Base-by-base conservation (phyloP, 1,140 invertebrate genomes). In the Drosophila bipectinata region DNA sequence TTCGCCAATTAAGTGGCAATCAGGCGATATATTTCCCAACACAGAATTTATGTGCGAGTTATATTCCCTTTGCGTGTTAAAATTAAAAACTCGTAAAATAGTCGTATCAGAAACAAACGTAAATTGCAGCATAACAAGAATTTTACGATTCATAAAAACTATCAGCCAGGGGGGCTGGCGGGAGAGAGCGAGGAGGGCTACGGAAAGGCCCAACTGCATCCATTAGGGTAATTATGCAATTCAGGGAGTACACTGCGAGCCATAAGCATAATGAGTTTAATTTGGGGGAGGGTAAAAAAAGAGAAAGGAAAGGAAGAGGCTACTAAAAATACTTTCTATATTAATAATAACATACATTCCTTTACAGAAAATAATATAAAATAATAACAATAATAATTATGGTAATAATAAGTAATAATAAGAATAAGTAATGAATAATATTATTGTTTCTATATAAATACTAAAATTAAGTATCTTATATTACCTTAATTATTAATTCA, bases 81-180 rank as follows among this genome's bases (percentile, higher is more conserved):
- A 87, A 85, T 85, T 87, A 87, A 85, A 82, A 78, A 78, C 78
- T 85, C 82, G 74, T 85, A 82, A 85, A 87, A 82, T 75, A 59
- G 55, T 57, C 18, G 26, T 26, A 57, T 49, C 26, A 39, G 10
- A 69, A 68, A 76, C 63, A 85, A 87, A 78, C 83, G 66, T 82
- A 82, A 87, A 82, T 82, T 82, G 66, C 83, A 88, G 74, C 71
- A 78, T 76, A 87, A 87, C 83, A 87, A 87, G 82, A 75, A 82
- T 88, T 87, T 87, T 88, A 87, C 78, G 71, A 73, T 56, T 72
- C 78, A 88, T 87, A 77, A 81, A 85, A 87, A 61, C 66, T 32
- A 56, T 57, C 34, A 49, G 7, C 26, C 30, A 18, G 26, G 26
- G 26, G 62, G n/a, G 37, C 39, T 5, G 14, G 14, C 9, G 21